Evolutionary conservation across 2,888 invertebrate genomes (phyloP).

Genomic region (Cancer borealis): DNA sequence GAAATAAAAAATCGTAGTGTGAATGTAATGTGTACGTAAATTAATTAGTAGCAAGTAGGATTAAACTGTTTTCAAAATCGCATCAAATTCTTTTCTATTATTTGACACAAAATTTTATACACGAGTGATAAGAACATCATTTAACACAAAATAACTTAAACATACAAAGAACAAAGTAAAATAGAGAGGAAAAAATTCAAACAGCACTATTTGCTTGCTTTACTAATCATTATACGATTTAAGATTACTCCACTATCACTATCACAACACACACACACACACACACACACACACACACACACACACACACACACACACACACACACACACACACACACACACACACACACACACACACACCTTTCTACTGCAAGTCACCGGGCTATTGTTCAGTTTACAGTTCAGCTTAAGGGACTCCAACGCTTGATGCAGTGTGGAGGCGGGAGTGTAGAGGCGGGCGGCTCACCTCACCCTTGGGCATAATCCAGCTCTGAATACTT

Average conservation of each 20-base stretch:
- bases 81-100: too few relatives aligned
- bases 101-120: too few relatives aligned
- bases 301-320: too few relatives aligned
- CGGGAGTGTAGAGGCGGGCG: background rate
- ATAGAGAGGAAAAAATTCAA: too few relatives aligned
- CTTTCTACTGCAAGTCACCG: background rate
- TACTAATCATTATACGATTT: too few relatives aligned
- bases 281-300: background rate
- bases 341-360: conserved; percentile 4
- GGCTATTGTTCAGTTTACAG: background rate
- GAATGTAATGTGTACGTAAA: too few relatives aligned
- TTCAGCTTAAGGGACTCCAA: background rate
- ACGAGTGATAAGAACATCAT: too few relatives aligned
- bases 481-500: background rate
- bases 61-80: too few relatives aligned
- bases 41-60: too few relatives aligned
- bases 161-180: too few relatives aligned
- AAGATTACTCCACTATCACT: background rate
- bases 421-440: background rate
- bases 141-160: too few relatives aligned
- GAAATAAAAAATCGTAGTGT: background rate
- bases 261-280: background rate
- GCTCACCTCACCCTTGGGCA: background rate
- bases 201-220: too few relatives aligned
- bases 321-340: conserved; percentile 17